A percentile compares a stretch with the other conserved stretches of the same genome.
These are phyloP conservation scores for Halocynthia roretzi DNA, from an alignment of 23 tunicate genomes.

Conservation along the genomic window DNA sequence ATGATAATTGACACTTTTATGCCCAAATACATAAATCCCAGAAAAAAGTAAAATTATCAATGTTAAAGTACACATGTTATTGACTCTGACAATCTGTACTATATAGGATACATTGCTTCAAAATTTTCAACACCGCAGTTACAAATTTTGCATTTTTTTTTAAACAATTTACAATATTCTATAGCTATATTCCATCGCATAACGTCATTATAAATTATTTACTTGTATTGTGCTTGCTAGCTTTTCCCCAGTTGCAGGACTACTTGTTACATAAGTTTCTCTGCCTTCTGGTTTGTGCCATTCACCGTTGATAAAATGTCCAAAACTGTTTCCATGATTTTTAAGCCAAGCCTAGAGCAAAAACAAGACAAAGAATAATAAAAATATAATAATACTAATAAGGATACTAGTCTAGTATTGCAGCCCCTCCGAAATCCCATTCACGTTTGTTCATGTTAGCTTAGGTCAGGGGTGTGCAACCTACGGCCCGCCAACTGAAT, in stretches of 20 bases:
- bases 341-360: constrained; percentile 64
- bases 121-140: no score
- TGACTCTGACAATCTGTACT: no score
- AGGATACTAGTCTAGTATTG: neutral
- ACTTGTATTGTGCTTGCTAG: constrained; percentile 82
- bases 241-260: constrained; percentile 67
- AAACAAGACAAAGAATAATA: neutral
- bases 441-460: no score
- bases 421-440: neutral
- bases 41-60: no score
- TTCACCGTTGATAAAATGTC: constrained; percentile 88
- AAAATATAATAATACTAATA: neutral
- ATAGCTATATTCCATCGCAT: no score
- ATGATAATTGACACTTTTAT: no score
- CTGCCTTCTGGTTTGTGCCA: constrained; percentile 83
- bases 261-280: constrained; percentile 38
- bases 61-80: no score
- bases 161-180: neutral
- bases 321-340: constrained; percentile 54
- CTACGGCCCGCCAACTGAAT: no score
- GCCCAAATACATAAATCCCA: no score
- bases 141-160: no score
- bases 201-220: neutral
- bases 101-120: no score
- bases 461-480: no score